Conservation (phyloP, 2,113 vertebrate genomes). For the Nansenia antarctica region DNA sequence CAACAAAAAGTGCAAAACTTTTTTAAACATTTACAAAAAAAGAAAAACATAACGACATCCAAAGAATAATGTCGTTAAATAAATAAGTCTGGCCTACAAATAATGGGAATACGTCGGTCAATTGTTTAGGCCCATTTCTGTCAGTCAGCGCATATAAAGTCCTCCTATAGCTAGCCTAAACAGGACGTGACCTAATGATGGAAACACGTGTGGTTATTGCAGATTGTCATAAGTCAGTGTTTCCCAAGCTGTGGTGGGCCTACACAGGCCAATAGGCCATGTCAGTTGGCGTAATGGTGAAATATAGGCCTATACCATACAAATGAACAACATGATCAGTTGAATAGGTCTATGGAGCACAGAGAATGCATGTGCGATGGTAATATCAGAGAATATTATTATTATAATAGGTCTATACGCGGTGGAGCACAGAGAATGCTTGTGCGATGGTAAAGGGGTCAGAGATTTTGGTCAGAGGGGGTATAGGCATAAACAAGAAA, state of each 20-base stretch:
- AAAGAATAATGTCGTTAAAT: slow-evolving; percentile 24
- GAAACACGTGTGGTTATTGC: not conserved
- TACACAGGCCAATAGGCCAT: too few species aligned
- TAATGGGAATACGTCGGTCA: not conserved
- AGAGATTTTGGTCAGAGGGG: too few species aligned
- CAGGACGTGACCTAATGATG: not conserved
- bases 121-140: not conserved
- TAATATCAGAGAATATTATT: too few species aligned
- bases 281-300: too few species aligned
- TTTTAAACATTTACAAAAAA: slow-evolving; percentile 38
- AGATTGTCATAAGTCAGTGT: not conserved
- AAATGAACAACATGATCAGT: too few species aligned
- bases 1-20: slow-evolving; percentile 66
- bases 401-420: too few species aligned
- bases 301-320: too few species aligned
- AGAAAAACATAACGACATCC: slow-evolving; percentile 34
- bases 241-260: not conserved
- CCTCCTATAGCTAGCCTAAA: not conserved
- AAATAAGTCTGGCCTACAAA: slow-evolving; percentile 17
- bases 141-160: not conserved
- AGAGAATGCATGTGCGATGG: too few species aligned
- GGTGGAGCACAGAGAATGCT: too few species aligned
- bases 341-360: too few species aligned
- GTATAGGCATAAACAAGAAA: too few species aligned
- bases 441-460: too few species aligned